phyloP scores from a whole-genome alignment of 2,113 vertebrate genomes.

The Scytalopus superciliaris region DNA sequence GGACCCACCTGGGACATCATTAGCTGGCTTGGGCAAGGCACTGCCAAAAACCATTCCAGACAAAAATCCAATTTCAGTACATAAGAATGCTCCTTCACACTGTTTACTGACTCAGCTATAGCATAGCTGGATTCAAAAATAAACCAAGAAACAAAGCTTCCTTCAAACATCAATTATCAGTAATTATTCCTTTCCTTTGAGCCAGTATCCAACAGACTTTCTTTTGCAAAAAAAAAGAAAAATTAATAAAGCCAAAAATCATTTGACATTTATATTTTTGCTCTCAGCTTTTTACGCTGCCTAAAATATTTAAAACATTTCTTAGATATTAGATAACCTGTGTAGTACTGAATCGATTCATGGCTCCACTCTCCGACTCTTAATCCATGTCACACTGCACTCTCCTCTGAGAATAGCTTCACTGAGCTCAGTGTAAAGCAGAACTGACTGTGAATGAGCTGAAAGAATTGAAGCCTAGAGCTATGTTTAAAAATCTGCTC shows the following conservation, averaged over 20 bases:
- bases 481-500: constrained; percentile 56
- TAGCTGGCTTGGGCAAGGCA: background rate
- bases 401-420: constrained; percentile 28
- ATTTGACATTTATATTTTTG: background rate
- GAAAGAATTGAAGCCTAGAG: constrained; percentile 47
- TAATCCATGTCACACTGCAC: background rate
- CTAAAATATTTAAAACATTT: background rate
- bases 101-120: background rate
- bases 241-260: background rate
- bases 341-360: background rate
- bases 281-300: background rate
- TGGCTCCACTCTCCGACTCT: background rate
- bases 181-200: background rate
- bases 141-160: background rate
- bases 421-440: constrained; percentile 27
- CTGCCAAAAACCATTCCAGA: background rate
- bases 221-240: background rate
- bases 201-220: background rate
- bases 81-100: background rate
- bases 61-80: background rate
- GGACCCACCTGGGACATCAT: background rate
- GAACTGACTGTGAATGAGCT: constrained; percentile 33
- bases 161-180: background rate
- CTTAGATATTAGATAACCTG: background rate
- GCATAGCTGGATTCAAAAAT: background rate